Evolutionary conservation across 2,888 invertebrate species (phyloP), one percentile per base, ranked within the genome.

Genomic region (Drosophila bunnanda): DNA sequence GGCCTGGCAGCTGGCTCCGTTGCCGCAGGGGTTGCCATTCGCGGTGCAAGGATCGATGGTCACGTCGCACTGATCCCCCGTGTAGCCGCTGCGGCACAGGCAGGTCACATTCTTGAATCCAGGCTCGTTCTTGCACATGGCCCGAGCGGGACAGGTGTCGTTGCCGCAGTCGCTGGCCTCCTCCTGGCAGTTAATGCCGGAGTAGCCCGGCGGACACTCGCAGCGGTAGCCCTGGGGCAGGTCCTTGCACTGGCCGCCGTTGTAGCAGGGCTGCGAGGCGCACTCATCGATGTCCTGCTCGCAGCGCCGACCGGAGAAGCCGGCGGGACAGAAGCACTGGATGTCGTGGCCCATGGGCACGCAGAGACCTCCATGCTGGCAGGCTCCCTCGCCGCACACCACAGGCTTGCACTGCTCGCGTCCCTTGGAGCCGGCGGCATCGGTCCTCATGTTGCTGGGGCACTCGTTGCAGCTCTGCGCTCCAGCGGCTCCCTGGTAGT

Each of bases 211-310:
- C 0, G 96, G 94, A 90, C 98, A 98, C 75, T 96, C 95, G 84
- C 98, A 98, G 80, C 96, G 94, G 90, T 98, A 98, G 15, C 97
- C 97, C 93, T 98, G 98, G 1, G 98, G 97, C 62, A 96, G 93
- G 92, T 99, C 98, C 50, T 96, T 95, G 92, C 99, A 99, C 34
- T 96, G 96, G 25, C 97, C 99, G 9, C 97, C 96, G 89, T 99
- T 98, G 91, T 96, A 97, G 91, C 99, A 99, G 20, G 98, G 98
- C 83, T 96, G 96, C 9, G 98, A 98, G 8, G 96, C 96, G 91
- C 99, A 99, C 90, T 98, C 98, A 89, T 98, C 97, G 53, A 98
- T 97, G 85, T 99, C 99, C 73, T 97, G 95, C 93, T 99, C 98
- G 92, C 98, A 99, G 70, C 97, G 95, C 69, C 96, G 94, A 64